A percentile compares a stretch with the other conserved stretches of the same genome.
Conservation (phyloP, 1,140 invertebrate genomes). For the Dinoponera quadriceps region DNA sequence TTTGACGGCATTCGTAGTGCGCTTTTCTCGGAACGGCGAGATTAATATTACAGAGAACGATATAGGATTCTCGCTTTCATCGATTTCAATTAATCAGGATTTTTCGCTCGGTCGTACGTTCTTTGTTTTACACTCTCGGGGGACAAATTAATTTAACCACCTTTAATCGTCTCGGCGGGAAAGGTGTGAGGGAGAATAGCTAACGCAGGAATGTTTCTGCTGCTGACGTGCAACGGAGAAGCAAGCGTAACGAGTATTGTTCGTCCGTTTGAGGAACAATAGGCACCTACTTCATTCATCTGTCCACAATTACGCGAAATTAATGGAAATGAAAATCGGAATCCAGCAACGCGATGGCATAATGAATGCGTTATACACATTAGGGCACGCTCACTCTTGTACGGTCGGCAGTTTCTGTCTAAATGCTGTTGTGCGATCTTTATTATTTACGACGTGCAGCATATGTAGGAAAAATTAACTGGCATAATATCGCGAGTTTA, state of each 20-base stretch:
- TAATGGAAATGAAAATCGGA: constrained; percentile 73
- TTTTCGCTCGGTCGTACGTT: constrained; percentile 13
- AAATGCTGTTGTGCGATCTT: background rate
- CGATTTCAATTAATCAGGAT: constrained; percentile 32
- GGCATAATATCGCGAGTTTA: background rate
- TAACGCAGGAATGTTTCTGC: constrained; percentile 49
- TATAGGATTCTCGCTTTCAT: constrained; percentile 1
- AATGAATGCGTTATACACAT: constrained; percentile 50
- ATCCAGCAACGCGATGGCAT: constrained; percentile 40
- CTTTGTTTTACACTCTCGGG: constrained; percentile 32
- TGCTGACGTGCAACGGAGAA: constrained; percentile 63
- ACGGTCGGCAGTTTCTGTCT: constrained; percentile 31
- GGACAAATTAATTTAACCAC: constrained; percentile 51
- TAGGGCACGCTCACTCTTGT: constrained; percentile 27
- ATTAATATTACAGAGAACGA: constrained; percentile 39
- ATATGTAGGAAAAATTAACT: background rate
- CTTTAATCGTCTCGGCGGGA: constrained; percentile 51
- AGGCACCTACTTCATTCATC: constrained; percentile 65
- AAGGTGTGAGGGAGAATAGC: constrained; percentile 15
- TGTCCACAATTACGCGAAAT: constrained; percentile 67
- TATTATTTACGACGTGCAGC: constrained; percentile 19
- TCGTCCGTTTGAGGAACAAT: constrained; percentile 67
- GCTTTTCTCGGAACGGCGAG: constrained; percentile 11
- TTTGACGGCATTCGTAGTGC: constrained; percentile 29
- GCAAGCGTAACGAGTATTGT: constrained; percentile 69